phyloP scores from a whole-genome alignment of 2,113 vertebrate genomes.

The Phoxinus phoxinus region DNA sequence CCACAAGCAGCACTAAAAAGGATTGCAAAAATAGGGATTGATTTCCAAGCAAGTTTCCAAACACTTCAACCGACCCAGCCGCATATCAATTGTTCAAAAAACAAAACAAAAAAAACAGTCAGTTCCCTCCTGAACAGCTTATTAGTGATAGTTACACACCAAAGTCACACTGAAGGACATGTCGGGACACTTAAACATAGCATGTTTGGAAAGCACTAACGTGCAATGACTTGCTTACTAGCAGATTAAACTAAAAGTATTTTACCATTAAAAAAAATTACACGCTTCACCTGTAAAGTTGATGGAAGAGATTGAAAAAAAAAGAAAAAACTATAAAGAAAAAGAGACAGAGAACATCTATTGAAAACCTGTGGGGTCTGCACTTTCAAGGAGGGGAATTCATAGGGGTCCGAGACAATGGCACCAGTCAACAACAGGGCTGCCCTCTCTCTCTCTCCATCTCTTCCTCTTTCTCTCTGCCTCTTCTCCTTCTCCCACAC shows the following conservation, averaged over 20 bases:
- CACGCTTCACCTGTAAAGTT: background rate
- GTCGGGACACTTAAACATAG: background rate
- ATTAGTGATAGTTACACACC: no score
- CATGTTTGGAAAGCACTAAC: background rate
- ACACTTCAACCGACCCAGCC: background rate
- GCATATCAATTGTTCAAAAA: no score
- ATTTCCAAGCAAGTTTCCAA: background rate
- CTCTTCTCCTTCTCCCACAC: slow-evolving; percentile 62
- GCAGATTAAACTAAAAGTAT: background rate
- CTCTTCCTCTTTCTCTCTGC: slow-evolving; percentile 44
- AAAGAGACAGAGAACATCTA: slow-evolving; percentile 51
- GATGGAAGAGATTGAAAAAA: background rate
- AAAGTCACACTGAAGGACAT: no score
- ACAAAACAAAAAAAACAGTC: background rate
- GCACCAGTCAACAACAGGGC: slow-evolving; percentile 70
- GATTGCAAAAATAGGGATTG: no score
- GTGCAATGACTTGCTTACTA: background rate
- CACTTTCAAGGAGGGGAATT: slow-evolving; percentile 65
- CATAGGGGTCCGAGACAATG: slow-evolving; percentile 70
- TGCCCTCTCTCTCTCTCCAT: slow-evolving; percentile 37
- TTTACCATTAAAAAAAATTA: background rate
- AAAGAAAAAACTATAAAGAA: background rate
- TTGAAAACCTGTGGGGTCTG: slow-evolving; percentile 66
- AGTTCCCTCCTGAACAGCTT: background rate
- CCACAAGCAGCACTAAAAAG: no score